Evolutionary conservation across 2,888 invertebrate species (phyloP).

Genomic region (Diabrotica balteata): DNA sequence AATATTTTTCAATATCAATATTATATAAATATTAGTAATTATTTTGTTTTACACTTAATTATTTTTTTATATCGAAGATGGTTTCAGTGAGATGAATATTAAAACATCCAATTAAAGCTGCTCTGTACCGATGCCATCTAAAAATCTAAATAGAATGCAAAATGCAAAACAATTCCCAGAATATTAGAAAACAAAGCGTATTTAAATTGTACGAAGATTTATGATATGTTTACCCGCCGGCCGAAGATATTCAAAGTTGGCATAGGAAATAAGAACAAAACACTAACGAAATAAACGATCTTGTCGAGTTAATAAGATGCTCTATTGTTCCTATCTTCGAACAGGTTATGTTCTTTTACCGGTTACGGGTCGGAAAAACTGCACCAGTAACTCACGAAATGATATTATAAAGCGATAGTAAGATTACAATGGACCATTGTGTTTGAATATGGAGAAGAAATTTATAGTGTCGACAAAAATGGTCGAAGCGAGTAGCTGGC

Average conservation of each 20-base stretch:
- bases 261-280: conserved; percentile 38
- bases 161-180: conserved; percentile 34
- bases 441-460: not conserved
- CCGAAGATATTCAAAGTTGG: conserved; percentile 39
- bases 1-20: no score
- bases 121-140: not conserved
- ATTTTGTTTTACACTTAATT: no score
- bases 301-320: conserved; percentile 49
- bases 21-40: no score
- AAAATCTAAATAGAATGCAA: not conserved
- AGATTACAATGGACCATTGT: conserved; percentile 19
- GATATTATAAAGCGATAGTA: conserved; percentile 8
- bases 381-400: conserved; percentile 29
- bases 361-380: conserved; percentile 31
- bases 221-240: conserved; percentile 41
- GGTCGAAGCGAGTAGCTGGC: no score
- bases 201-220: conserved; percentile 45
- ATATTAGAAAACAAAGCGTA: conserved; percentile 36
- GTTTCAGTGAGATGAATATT: no score
- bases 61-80: no score
- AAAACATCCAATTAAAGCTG: no score
- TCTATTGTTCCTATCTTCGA: conserved; percentile 43
- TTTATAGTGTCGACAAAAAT: not conserved
- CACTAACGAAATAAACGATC: conserved; percentile 45
- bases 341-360: conserved; percentile 29